Evolutionary conservation across 2,113 vertebrate species (phyloP).

Genomic region (Cololabis saira): DNA sequence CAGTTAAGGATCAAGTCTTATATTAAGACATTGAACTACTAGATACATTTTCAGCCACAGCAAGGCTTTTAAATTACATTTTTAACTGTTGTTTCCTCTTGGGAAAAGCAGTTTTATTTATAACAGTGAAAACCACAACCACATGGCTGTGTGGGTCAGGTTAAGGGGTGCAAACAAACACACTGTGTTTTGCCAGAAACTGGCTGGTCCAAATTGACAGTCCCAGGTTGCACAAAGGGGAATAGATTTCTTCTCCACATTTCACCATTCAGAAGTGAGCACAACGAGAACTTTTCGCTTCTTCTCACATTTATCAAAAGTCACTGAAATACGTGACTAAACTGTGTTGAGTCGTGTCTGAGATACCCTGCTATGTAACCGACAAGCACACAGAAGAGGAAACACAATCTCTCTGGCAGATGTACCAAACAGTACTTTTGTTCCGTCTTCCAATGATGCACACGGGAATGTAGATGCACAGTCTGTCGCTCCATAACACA

Average conservation of each 20-base stretch:
- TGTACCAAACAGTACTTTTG: slow-evolving; percentile 20
- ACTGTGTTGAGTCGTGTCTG: slow-evolving; percentile 3
- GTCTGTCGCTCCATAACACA: background rate
- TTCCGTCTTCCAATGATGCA: slow-evolving; percentile 19
- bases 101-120: background rate
- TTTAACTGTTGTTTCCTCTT: background rate
- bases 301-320: slow-evolving; percentile 1
- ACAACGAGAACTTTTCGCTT: background rate
- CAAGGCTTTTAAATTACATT: background rate
- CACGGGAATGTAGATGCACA: slow-evolving; percentile 10
- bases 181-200: background rate
- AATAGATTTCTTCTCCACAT: background rate
- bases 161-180: slow-evolving; percentile 2
- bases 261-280: background rate
- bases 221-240: background rate
- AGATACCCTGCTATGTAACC: background rate
- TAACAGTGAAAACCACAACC: background rate
- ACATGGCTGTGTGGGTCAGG: background rate
- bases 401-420: slow-evolving; percentile 24
- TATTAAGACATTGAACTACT: too few species aligned
- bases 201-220: background rate
- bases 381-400: slow-evolving; percentile 9
- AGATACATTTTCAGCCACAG: too few species aligned
- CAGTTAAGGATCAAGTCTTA: too few species aligned
- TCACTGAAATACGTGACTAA: background rate